These are phyloP conservation scores for Gastracanthus pulcherrimus DNA, from an alignment of 2,888 invertebrate species.

Conservation along the genomic window DNA sequence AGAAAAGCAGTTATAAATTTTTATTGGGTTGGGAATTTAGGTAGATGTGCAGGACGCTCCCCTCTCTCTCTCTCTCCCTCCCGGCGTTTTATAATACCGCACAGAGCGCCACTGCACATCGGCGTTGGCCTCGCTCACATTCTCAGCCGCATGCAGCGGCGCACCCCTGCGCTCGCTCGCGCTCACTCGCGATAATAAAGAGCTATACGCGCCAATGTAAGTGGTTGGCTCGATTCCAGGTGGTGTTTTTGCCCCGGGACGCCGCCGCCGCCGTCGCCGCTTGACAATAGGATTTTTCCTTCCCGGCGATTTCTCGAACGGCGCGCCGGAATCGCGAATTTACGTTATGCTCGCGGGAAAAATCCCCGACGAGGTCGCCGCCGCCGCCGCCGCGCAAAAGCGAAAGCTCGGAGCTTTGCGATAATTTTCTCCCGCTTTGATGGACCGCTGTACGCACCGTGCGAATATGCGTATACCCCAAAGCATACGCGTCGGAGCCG, in stretches of 20 bases:
- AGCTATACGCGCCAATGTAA: conserved; percentile 46
- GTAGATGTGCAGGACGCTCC: too few species aligned
- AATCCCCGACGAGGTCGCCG: conserved; percentile 2
- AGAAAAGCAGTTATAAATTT: conserved; percentile 10
- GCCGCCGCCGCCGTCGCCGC: not conserved
- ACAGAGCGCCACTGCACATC: too few species aligned
- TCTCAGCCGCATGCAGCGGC: too few species aligned
- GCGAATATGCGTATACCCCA: too few species aligned
- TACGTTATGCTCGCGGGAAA: not conserved
- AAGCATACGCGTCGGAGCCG: too few species aligned
- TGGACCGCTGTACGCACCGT: too few species aligned
- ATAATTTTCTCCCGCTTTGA: too few species aligned
- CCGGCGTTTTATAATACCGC: too few species aligned
- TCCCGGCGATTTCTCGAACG: conserved; percentile 25
- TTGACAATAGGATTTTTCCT: conserved; percentile 55
- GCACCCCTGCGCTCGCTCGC: not conserved
- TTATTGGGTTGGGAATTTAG: not conserved
- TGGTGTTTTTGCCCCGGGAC: conserved; percentile 42
- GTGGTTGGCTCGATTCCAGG: conserved; percentile 58
- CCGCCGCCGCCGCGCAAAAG: not conserved
- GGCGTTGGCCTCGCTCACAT: too few species aligned
- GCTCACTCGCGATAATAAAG: conserved; percentile 51
- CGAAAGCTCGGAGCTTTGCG: too few species aligned
- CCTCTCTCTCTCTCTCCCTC: too few species aligned
- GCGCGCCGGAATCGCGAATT: conserved; percentile 23